Percentiles rank a stretch among this genome's conserved stretches.
These are phyloP conservation scores for Lipophrys pholis DNA, from an alignment of 2,113 vertebrate species.

Conservation along the genomic window DNA sequence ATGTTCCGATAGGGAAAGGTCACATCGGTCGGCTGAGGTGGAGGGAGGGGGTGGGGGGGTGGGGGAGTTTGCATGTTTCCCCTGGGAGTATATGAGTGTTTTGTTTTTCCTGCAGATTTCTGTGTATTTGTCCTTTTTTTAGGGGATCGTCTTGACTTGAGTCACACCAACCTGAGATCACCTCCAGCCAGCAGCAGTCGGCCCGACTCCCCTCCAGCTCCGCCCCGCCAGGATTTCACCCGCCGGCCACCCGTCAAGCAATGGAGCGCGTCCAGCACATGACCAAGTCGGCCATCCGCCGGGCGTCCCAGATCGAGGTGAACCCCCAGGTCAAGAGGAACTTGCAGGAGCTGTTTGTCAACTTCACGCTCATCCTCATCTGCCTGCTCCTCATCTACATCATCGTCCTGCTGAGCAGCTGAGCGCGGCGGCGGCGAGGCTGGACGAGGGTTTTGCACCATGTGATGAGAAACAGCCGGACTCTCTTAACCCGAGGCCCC, in stretches of 20 bases:
- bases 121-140: too few relatives aligned
- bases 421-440: conserved; percentile 27
- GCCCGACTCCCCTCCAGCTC: conserved; percentile 8
- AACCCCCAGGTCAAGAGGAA: conserved; percentile 94
- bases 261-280: conserved; percentile 99
- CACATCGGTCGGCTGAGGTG: background rate
- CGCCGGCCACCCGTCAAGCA: too few relatives aligned
- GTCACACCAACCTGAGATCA: too few relatives aligned
- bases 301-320: conserved; percentile 96
- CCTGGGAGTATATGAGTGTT: too few relatives aligned
- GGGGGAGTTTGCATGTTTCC: too few relatives aligned
- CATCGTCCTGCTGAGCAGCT: conserved; percentile 92
- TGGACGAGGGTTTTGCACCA: background rate
- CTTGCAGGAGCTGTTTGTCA: conserved; percentile 97
- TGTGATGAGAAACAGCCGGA: conserved; percentile 21
- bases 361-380: conserved; percentile 98
- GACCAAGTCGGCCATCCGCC: conserved; percentile 94
- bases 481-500: conserved; percentile 19
- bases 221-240: background rate
- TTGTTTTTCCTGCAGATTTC: too few relatives aligned
- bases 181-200: too few relatives aligned
- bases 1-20: conserved; percentile 28
- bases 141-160: too few relatives aligned
- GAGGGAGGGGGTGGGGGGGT: too few relatives aligned
- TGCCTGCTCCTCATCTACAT: conserved; percentile 98